A percentile compares a stretch with the other conserved stretches of the same genome.
Evolutionary conservation across 2,113 vertebrate species (phyloP).

Genomic region (Micronisus gabar): DNA sequence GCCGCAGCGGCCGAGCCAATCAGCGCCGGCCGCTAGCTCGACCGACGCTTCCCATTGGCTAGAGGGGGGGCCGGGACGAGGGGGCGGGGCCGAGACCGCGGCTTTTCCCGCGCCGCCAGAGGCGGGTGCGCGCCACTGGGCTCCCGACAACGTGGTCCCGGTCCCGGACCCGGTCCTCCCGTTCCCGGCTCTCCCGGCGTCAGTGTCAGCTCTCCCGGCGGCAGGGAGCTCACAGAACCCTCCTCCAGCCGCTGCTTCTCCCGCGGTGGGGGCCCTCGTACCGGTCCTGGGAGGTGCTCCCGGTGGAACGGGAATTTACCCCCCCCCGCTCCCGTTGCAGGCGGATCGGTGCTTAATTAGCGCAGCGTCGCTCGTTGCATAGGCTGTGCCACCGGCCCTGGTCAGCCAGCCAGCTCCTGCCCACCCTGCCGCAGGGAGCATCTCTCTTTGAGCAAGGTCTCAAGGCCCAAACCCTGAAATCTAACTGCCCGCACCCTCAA

Average conservation of each 20-base stretch:
- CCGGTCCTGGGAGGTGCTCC: neutral
- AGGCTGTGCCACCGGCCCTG: neutral
- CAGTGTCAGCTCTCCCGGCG: rapidly evolving
- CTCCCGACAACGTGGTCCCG: neutral
- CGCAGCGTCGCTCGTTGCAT: rapidly evolving
- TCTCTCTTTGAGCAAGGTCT: too few relatives aligned
- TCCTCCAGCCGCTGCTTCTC: neutral
- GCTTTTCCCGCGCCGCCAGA: neutral
- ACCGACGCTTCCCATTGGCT: neutral
- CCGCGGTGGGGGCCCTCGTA: rapidly evolving
- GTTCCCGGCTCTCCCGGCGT: rapidly evolving
- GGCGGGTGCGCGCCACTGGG: rapidly evolving
- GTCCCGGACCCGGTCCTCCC: rapidly evolving
- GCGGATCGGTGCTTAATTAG: rapidly evolving
- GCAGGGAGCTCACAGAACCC: neutral
- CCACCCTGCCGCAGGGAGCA: neutral
- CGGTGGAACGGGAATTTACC: neutral
- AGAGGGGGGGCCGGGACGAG: rapidly evolving
- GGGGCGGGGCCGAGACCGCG: neutral
- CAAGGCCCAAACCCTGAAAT: too few relatives aligned
- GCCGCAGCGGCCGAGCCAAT: neutral
- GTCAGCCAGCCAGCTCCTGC: neutral
- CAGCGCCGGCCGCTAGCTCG: rapidly evolving
- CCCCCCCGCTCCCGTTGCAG: neutral
- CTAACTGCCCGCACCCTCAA: rapidly evolving